These are phyloP conservation scores for Anhinga rufa DNA, from an alignment of 2,113 vertebrate species.

Conservation along the genomic window DNA sequence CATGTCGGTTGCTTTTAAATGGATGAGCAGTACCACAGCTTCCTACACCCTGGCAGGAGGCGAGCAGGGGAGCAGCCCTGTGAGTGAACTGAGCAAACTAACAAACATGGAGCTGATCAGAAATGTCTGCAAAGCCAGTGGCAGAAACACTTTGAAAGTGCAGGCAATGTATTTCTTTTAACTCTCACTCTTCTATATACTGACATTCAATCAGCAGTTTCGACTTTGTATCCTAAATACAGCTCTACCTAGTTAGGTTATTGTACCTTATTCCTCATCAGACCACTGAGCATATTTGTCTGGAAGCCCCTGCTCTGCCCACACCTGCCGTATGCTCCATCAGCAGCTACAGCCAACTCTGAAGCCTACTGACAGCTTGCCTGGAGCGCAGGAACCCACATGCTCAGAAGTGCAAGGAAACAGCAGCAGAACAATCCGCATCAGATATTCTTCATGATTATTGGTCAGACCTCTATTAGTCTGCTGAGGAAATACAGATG, in stretches of 20 bases:
- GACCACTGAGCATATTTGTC: background rate
- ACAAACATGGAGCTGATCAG: background rate
- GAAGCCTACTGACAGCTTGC: background rate
- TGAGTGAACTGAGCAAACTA: background rate
- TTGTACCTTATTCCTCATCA: background rate
- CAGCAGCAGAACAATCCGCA: background rate
- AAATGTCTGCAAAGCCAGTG: background rate
- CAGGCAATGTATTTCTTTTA: no score
- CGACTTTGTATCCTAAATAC: background rate
- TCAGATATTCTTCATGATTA: no score
- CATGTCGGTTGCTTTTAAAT: fast-evolving
- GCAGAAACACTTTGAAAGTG: background rate
- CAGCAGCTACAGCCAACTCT: background rate
- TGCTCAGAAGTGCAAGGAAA: no score
- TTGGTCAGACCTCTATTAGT: fast-evolving
- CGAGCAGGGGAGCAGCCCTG: fast-evolving
- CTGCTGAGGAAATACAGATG: background rate
- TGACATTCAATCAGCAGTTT: no score
- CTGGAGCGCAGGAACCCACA: fast-evolving
- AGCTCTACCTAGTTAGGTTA: background rate
- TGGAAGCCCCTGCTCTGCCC: background rate
- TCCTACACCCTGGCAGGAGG: background rate
- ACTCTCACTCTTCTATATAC: background rate
- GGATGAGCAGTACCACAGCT: background rate
- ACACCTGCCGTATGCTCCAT: fast-evolving